Conservation (phyloP, 2,113 vertebrate species). For the Polypterus bichir region DNA sequence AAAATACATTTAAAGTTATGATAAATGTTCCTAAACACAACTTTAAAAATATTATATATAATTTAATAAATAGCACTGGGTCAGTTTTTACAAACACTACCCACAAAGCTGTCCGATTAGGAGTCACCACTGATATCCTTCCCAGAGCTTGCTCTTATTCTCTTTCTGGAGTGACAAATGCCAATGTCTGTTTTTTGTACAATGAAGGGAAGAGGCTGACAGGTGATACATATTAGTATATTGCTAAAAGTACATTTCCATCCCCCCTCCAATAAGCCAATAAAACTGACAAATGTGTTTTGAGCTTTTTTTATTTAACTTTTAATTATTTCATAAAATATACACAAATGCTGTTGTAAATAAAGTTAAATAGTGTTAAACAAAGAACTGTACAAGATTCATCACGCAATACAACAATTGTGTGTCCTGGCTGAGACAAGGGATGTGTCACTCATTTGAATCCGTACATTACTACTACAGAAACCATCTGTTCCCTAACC, state of each 20-base stretch:
- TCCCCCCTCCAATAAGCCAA: too few species aligned
- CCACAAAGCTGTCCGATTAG: too few species aligned
- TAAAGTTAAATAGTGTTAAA: slow-evolving; percentile 55
- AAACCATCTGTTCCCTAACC: slow-evolving; percentile 16
- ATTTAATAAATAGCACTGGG: too few species aligned
- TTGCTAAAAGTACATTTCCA: not conserved
- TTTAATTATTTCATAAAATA: slow-evolving; percentile 68
- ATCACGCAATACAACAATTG: slow-evolving; percentile 54
- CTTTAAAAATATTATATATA: too few species aligned
- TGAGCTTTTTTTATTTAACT: slow-evolving; percentile 30
- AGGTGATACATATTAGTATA: not conserved
- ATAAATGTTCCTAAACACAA: too few species aligned
- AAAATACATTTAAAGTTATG: too few species aligned
- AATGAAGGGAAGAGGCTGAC: not conserved
- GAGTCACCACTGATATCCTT: too few species aligned
- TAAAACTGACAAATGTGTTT: slow-evolving; percentile 18
- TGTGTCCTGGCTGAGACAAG: slow-evolving; percentile 23
- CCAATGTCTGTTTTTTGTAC: not conserved
- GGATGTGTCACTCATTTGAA: slow-evolving; percentile 28
- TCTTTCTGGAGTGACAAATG: not conserved
- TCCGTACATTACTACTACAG: slow-evolving; percentile 35
- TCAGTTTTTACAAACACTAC: too few species aligned
- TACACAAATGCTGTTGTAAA: slow-evolving; percentile 70
- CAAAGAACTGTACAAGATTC: slow-evolving; percentile 61
- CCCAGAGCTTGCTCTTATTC: not conserved